These are phyloP conservation scores for Ditylenchus weischeri DNA, from an alignment of 2,888 invertebrate genomes.

Conservation along the genomic window DNA sequence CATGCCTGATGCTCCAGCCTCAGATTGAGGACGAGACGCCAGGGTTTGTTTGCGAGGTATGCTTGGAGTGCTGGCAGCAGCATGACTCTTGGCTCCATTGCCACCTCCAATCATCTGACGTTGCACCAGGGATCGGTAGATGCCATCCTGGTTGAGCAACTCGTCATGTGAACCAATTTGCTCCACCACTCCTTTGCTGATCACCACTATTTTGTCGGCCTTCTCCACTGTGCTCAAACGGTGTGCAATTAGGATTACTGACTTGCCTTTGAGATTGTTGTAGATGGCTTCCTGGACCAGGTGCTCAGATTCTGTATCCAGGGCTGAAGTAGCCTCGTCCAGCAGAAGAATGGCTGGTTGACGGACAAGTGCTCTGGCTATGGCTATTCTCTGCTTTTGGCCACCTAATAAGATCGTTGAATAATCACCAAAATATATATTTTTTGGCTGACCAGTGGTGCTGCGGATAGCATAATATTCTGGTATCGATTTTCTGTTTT, in stretches of 20 bases:
- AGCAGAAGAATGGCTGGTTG: slow-evolving; percentile 52
- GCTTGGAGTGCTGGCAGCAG: background rate
- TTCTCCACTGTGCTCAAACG: slow-evolving; percentile 62
- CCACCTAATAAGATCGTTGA: slow-evolving; percentile 34
- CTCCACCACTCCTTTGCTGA: slow-evolving; percentile 59
- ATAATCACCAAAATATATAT: background rate
- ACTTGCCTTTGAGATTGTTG: slow-evolving; percentile 57
- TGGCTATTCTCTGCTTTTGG: slow-evolving; percentile 52
- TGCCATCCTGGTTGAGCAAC: slow-evolving; percentile 60
- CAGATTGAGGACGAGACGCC: slow-evolving; percentile 5
- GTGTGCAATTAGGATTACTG: slow-evolving; percentile 63
- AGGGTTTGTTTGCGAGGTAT: background rate
- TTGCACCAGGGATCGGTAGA: slow-evolving; percentile 63
- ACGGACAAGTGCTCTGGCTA: slow-evolving; percentile 49
- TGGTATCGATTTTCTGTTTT: background rate
- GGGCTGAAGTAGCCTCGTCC: slow-evolving; percentile 53
- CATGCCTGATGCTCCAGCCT: slow-evolving; percentile 6
- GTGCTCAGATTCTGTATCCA: slow-evolving; percentile 53
- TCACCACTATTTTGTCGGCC: slow-evolving; percentile 60
- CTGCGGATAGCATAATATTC: background rate
- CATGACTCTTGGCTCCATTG: background rate
- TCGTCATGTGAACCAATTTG: slow-evolving; percentile 63
- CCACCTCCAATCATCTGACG: slow-evolving; percentile 56
- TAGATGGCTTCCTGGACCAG: slow-evolving; percentile 59
- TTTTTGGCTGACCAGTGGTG: background rate